Evolutionary conservation across 2,113 vertebrate species (phyloP), one percentile per base, ranked within the genome.

Genomic region (Engystomops pustulosus): DNA sequence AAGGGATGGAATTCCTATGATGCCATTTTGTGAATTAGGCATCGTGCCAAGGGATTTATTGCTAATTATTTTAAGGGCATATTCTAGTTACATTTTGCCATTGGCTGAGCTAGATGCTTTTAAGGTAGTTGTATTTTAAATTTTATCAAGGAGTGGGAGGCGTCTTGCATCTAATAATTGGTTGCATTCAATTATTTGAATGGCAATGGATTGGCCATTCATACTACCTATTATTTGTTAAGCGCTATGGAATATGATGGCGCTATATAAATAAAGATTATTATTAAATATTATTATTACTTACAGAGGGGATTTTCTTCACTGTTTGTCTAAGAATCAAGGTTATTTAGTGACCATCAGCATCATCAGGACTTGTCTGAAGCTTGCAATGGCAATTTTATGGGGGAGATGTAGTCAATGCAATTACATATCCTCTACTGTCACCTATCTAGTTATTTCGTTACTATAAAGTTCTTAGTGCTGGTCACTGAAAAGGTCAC

Each of bases 11-110:
- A 41, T 83, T 58, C 69, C 70, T 70, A 65, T 32, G 53, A 51
- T 83, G 41, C 55, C 55, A 17, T 76, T 65, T 83, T 65, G 55
- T 65, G 6, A 83, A 27, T 49, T 14, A 20, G 81, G 70, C 70
- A 75, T 34, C 17, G 55, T 47, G 81, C 70, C 81, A 83, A 76
- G 20, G 25, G 27, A 83, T 17, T 65, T 44, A 72, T 49, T 45
- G 23, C 25, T 18, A 72, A 49, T 34, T 67, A 34, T 34, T 34
- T 67, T 23, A 67, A 18, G 27, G 9, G 12, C 62, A 67, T 67
- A 32, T 65, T 15, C 27, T 32, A 6, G 4, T 65, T 65, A 17
- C 32, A 20, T 4, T 62, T 62, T 15, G 25, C 0, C 23, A 11
- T 58, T 30, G 15, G 30, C 6, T 62, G 6, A 30, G 53, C 55